A percentile compares a stretch with the other conserved stretches of the same genome.
Conservation (phyloP, 2,888 invertebrate species). For the Chydorus sphaericus region DNA sequence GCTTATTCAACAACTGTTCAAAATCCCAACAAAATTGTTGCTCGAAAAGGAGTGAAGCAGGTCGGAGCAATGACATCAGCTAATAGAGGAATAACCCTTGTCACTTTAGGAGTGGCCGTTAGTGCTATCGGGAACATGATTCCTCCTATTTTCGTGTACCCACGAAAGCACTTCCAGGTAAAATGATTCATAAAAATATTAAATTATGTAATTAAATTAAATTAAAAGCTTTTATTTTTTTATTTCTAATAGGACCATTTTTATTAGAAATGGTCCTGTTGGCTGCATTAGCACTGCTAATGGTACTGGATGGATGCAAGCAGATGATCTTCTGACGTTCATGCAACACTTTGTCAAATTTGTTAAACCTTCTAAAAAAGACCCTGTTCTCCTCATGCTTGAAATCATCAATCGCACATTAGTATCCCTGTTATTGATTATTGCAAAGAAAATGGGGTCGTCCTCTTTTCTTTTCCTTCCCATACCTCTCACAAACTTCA, state of each 20-base stretch:
- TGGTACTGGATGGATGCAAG: conserved; percentile 20
- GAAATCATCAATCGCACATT: too few species aligned
- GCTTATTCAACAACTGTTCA: not conserved
- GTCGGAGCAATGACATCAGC: not conserved
- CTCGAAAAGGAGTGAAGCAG: not conserved
- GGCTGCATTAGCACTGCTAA: conserved; percentile 14
- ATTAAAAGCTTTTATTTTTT: too few species aligned
- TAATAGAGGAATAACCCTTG: not conserved
- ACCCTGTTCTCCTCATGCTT: conserved; percentile 22
- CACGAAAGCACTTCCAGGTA: not conserved
- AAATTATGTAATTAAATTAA: not conserved
- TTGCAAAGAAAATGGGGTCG: conserved; percentile 26
- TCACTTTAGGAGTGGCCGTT: not conserved
- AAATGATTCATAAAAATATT: not conserved
- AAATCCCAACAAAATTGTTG: not conserved
- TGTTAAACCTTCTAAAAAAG: conserved; percentile 19
- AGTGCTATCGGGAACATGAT: not conserved
- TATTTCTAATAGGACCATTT: too few species aligned
- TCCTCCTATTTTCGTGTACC: not conserved
- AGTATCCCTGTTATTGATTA: conserved; percentile 21
- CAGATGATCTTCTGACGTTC: conserved; percentile 19
- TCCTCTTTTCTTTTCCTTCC: conserved; percentile 27
- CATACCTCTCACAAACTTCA: conserved; percentile 30
- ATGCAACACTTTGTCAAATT: conserved; percentile 23
- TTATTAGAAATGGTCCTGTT: conserved; percentile 12